Evolutionary conservation across 2,797 vertebrate species (phyloP).

Genomic region (Macrochelys suwanniensis): DNA sequence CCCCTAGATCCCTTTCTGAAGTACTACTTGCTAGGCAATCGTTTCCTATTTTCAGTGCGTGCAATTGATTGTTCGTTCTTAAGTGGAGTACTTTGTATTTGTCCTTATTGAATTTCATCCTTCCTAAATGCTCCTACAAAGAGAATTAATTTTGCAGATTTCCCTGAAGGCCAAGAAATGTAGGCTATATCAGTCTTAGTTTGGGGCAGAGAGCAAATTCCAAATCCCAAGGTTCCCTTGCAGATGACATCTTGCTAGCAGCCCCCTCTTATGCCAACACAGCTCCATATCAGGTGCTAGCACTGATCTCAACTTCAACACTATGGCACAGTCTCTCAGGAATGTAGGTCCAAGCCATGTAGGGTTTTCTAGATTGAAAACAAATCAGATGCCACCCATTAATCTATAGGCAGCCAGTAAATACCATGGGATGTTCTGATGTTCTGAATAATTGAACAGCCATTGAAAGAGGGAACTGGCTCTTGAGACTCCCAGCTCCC

Average conservation of each 20-base stretch:
- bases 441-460: background rate
- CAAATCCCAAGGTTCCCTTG: background rate
- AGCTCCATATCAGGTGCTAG: background rate
- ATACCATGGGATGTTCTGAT: background rate
- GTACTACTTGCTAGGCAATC: too few relatives aligned
- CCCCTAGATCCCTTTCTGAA: too few relatives aligned
- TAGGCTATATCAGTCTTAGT: background rate
- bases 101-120: background rate
- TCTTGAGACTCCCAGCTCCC: background rate
- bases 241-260: background rate
- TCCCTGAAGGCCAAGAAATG: fast-evolving
- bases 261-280: background rate
- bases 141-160: background rate
- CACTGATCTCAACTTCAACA: background rate
- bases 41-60: too few relatives aligned
- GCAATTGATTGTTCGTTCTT: too few relatives aligned
- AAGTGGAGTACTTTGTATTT: too few relatives aligned
- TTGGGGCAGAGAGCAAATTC: background rate
- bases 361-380: background rate
- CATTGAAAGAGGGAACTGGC: background rate
- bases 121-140: background rate
- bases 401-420: background rate
- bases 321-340: background rate
- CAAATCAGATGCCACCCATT: background rate
- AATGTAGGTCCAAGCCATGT: background rate